Evolutionary conservation across 2,888 invertebrate genomes (phyloP), one percentile per base, ranked within the genome.

Genomic region (Drosophila demipolita): DNA sequence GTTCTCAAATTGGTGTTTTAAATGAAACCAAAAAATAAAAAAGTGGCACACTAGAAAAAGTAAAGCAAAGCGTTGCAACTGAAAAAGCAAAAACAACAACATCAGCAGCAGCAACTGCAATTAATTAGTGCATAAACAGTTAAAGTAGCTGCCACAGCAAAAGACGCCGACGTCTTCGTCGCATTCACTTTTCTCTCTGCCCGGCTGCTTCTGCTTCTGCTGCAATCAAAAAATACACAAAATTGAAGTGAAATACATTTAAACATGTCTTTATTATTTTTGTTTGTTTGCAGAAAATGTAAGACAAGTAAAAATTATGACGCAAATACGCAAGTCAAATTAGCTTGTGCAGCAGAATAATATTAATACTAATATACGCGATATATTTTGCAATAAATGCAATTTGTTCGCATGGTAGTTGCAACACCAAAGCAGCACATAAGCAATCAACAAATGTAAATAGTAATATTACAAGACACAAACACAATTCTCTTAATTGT

Each of bases 111-210:
- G 32, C 63, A 78, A 52, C 60, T 73, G 80, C 87, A 85, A 91
- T 90, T 91, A 91, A 91, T 91, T 91, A 91, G 91, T 91, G 91
- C 91, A 91, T 92, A 91, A 91, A 91, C 83, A 87, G 85, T 86
- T 91, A 87, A 91, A 82, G 84, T 91, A 89, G 88, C 80, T 84
- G 83, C 81, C 81, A 86, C 68, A 66, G 54, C 60, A 36, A 33
- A 35, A 67, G 66, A 49, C 38, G 23, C 45, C 48, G 33, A 53
- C 60, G 65, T 50, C 61, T 32, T 1, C 20, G n/a, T n/a, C 49
- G 87, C 90, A 76, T 87, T 87, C 90, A 90, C 90, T 87, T 90
- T 84, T 84, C 75, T 73, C 85, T 63, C 58, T 79, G 82, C 50
- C 49, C 66, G 35, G 63, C 35, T 78, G 64, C 69, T 52, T 73